Evolutionary conservation across 30 jellyfish, hydroid and myxozoan species (phyloP).

Genomic region (Hydractinia symbiolongicarpus): DNA sequence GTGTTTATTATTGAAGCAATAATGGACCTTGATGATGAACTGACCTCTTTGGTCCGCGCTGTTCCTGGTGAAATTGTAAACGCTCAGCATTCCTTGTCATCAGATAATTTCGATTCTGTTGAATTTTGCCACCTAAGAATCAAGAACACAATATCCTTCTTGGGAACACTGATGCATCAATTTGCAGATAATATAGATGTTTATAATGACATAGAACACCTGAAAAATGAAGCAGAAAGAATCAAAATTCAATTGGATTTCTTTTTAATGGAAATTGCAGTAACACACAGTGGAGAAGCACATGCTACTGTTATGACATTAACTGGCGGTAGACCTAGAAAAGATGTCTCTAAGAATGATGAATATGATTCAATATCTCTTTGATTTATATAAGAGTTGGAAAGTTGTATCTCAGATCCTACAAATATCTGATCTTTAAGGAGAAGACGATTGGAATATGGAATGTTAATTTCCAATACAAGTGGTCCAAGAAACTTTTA

Average conservation of each 20-base stretch:
- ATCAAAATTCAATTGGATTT: not conserved
- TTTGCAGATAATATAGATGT: not conserved
- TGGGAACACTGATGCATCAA: not conserved
- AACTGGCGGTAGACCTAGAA: slow-evolving; percentile 20
- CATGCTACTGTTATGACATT: not conserved
- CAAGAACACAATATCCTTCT: not conserved
- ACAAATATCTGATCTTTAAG: slow-evolving; percentile 4
- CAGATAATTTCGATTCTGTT: not conserved
- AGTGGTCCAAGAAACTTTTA: slow-evolving; percentile 30
- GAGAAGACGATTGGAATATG: slow-evolving; percentile 29
- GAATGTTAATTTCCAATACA: slow-evolving; percentile 4
- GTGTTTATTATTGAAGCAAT: too few species aligned
- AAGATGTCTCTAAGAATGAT: not conserved
- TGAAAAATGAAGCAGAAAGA: not conserved
- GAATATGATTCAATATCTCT: not conserved
- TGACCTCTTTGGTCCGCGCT: too few species aligned
- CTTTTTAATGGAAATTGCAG: not conserved
- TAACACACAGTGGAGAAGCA: not conserved
- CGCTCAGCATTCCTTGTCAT: not conserved
- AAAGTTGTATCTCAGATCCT: slow-evolving; percentile 8
- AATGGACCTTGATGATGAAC: too few species aligned
- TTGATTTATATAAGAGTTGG: slow-evolving; percentile 10
- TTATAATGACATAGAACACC: not conserved
- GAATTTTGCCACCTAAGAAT: not conserved
- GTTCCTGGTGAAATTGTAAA: not conserved